Base-by-base conservation (phyloP, 37 sponge, comb jelly and placozoan species). In the Tethya wilhelma region DNA sequence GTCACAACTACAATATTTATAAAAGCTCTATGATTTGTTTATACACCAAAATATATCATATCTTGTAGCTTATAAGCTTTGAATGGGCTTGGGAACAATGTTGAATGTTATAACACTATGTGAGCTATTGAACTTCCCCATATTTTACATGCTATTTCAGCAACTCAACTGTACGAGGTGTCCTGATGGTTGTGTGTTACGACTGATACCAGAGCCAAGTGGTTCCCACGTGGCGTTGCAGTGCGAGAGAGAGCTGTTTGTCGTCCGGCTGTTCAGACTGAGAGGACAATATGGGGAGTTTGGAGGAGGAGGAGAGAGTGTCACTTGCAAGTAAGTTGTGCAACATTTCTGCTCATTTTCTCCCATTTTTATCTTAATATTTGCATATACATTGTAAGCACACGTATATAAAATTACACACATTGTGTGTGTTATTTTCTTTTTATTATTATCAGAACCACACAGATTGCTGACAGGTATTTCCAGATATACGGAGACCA, bases 221-320 rank as follows among this genome's bases (percentile, higher is more conserved):
- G 88, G 82, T 0, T 41, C 37, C 56, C 34, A 81, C 53, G 33
- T 87, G 32, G 81, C 82, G 0, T 31, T 87, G 8, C 74, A 38
- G 41, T 67, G 69, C 32, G 39, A 58, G 40, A 53, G 70, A 38
- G 81, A 32, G 8, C 59, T 87, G 36, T 37, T 26, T 67, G 67
- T 87, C 23, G n/a, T 87, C 71, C 23, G 39, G 39, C 69, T 87
- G n/a, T 31, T 17, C 14, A 20, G 71, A n/a, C 40, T 12, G 11
- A 38, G 88, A 29, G 88, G 88, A 29, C 36, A 38, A 36, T 37
- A 75, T 4, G 88, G 88, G 32, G 88, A 87, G 64, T 87, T 87
- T 76, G 59, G 69, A 22, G 82, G 88, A n/a, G 88, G 81, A 32
- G 8, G 43, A 28, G 31, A 68, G 29, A 39, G 25, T 14, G 77